Percentiles rank a stretch among this genome's conserved stretches.
These are phyloP conservation scores for Drusus annulatus DNA, from an alignment of 1,140 invertebrate genomes.

Conservation along the genomic window DNA sequence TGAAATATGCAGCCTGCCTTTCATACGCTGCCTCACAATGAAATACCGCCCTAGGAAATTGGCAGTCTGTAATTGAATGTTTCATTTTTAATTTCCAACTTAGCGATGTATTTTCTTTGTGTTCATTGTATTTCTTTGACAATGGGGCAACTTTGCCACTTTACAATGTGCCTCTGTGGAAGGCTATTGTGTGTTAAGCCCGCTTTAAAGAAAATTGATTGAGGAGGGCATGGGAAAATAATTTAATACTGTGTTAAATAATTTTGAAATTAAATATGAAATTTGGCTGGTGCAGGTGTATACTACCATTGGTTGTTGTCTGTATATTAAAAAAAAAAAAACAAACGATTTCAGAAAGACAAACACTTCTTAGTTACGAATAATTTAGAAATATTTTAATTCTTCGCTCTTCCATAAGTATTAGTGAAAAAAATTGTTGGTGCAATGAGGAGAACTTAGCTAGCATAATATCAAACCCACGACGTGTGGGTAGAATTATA, in stretches of 20 bases:
- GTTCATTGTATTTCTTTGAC: constrained; percentile 14
- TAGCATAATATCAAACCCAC: too few species aligned
- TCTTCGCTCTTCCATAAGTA: too few species aligned
- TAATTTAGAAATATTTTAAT: too few species aligned
- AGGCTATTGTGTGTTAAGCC: neutral
- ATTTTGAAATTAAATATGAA: too few species aligned
- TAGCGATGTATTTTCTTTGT: neutral
- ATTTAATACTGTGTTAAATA: neutral
- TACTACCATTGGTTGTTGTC: too few species aligned
- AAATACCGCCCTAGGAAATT: constrained; percentile 23
- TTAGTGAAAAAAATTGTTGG: too few species aligned
- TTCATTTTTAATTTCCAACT: constrained; percentile 34
- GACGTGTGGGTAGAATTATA: too few species aligned
- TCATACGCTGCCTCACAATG: neutral
- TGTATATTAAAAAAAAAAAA: too few species aligned
- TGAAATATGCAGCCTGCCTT: neutral
- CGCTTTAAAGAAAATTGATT: neutral
- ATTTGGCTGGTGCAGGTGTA: too few species aligned
- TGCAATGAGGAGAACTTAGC: too few species aligned
- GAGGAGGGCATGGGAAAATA: neutral
- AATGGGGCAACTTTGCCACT: constrained; percentile 9
- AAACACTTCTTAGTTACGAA: too few species aligned
- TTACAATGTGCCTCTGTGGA: neutral
- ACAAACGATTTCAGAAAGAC: too few species aligned
- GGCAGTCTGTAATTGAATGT: constrained; percentile 34